Evolutionary conservation across 2,888 invertebrate genomes (phyloP).

Genomic region (Lithophane socia): DNA sequence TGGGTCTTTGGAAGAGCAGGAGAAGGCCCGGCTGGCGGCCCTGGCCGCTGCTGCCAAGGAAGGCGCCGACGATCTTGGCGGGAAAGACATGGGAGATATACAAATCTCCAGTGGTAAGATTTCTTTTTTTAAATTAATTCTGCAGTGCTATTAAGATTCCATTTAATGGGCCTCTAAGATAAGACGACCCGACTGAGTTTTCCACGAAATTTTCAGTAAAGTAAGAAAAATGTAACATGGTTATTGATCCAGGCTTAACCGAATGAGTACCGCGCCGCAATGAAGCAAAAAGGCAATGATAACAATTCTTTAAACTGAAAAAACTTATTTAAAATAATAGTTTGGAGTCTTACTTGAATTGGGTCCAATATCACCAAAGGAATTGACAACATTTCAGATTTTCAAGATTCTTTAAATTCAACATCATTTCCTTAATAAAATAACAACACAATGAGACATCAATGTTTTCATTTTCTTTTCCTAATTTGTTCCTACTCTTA

Average conservation of each 20-base stretch:
- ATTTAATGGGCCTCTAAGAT: neutral
- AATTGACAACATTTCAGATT: no score
- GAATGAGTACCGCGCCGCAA: no score
- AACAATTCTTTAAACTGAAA: no score
- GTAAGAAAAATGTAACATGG: neutral
- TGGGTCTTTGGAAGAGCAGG: conserved; percentile 97
- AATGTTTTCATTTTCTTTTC: no score
- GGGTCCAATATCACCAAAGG: no score
- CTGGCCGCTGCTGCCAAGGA: conserved; percentile 90
- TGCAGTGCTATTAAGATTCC: neutral
- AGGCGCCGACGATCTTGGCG: conserved; percentile 91
- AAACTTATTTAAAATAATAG: neutral
- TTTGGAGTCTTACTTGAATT: neutral
- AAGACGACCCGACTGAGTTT: no score
- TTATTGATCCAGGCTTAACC: neutral
- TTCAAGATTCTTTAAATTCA: no score
- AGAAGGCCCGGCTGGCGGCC: conserved; percentile 92
- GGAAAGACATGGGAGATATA: conserved; percentile 91
- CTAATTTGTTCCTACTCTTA: no score
- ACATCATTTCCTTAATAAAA: no score
- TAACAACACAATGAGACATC: no score
- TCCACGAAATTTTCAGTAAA: no score
- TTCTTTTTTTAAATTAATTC: neutral
- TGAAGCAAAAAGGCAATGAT: neutral
- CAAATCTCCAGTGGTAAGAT: conserved; percentile 92